phyloP scores from a whole-genome alignment of 2,113 vertebrate genomes.

The Daubentonia madagascariensis region DNA sequence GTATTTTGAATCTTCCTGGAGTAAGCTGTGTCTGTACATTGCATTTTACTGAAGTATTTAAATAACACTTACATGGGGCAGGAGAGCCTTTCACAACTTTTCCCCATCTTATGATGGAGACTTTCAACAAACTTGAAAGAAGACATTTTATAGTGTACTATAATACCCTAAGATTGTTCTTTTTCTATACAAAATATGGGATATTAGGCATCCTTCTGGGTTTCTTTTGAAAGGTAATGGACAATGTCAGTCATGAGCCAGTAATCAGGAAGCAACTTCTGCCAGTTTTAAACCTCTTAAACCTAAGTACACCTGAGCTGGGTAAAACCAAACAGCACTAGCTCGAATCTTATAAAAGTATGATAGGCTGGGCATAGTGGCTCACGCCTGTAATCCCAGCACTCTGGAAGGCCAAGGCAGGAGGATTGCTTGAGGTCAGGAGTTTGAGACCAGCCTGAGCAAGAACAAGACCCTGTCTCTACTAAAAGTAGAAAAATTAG shows the following conservation, averaged over 20 bases:
- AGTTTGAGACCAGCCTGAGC: not conserved
- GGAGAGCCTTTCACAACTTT: not conserved
- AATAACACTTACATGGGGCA: not conserved
- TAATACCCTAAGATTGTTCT: accelerated
- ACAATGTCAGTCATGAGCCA: accelerated
- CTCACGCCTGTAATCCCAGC: not conserved
- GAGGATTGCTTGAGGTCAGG: not conserved
- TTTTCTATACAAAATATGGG: not conserved
- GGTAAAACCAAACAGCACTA: too few relatives aligned
- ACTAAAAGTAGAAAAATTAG: not conserved
- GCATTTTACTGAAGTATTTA: not conserved
- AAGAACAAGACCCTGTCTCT: not conserved
- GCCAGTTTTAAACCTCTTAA: not conserved
- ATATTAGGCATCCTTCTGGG: not conserved
- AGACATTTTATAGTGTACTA: not conserved
- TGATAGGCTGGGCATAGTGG: too few relatives aligned
- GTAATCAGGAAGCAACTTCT: too few relatives aligned
- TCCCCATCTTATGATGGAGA: accelerated
- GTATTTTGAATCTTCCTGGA: not conserved
- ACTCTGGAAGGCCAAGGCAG: not conserved
- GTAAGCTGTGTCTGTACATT: accelerated
- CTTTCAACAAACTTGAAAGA: not conserved
- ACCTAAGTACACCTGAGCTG: not conserved
- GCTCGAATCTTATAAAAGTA: not conserved
- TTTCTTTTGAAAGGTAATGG: not conserved